phyloP scores from a whole-genome alignment of 2,797 vertebrate species.

The Diglossa cyanea region DNA sequence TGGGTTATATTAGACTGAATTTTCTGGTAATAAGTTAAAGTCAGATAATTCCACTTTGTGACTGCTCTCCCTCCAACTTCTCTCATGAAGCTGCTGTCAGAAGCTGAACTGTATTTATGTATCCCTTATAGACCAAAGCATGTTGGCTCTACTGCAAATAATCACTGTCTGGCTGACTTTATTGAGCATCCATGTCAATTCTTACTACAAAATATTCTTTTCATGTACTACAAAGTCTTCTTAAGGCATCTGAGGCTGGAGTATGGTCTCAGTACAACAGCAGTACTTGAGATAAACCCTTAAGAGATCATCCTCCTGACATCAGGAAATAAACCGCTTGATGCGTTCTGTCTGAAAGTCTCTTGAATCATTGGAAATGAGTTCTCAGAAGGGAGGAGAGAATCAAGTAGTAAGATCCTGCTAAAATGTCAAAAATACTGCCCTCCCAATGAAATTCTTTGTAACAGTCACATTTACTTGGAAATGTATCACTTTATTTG shows the following conservation, averaged over 20 bases:
- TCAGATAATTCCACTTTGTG: background rate
- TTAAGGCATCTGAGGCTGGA: background rate
- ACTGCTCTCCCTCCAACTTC: background rate
- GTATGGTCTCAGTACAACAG: background rate
- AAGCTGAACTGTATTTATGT: background rate
- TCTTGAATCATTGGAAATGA: background rate
- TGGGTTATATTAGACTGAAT: background rate
- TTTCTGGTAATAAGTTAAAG: background rate
- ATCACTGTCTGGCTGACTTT: background rate
- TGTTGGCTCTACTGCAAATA: background rate
- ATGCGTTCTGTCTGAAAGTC: background rate
- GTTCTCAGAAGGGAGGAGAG: background rate
- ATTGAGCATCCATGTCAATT: background rate
- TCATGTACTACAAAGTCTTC: background rate
- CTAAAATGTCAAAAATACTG: background rate
- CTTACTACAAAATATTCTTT: background rate
- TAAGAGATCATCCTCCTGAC: background rate
- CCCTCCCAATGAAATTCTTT: background rate
- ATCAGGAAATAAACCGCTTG: background rate
- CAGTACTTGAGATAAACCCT: background rate
- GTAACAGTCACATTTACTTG: background rate
- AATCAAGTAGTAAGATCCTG: background rate
- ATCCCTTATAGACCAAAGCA: background rate
- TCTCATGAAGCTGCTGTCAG: background rate
- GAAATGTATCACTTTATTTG: background rate